Base-by-base conservation (phyloP, 2,888 invertebrate genomes). In the Asteroscopus sphinx region DNA sequence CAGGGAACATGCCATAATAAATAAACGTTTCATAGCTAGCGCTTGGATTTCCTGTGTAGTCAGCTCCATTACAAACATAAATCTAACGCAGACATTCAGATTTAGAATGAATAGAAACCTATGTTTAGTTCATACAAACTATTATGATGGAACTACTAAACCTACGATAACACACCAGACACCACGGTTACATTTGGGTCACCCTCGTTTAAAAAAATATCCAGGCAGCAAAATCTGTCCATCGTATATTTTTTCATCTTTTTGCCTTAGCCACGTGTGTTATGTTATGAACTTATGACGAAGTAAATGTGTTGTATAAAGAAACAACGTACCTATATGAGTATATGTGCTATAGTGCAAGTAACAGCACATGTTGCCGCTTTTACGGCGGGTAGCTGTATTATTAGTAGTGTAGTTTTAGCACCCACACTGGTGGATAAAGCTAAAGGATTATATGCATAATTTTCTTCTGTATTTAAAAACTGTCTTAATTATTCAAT, bases 271-370 rank as follows among this genome's bases (percentile, higher is more conserved):
- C 64, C 58, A 53, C 58, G 40, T 60, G 53, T 56, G 48, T 48
- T 44, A 48, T 21, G n/a, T n/a, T n/a, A n/a, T n/a, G n/a, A n/a
- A n/a, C n/a, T n/a, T 4, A 9, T 37, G 53, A 39, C 30, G 16
- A 49, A 53, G 47, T 59, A 46, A 58, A 68, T 52, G 58, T 68
- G 52, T 63, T 68, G 36, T 46, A 53, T 73, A 47, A 70, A 63
- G 55, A 63, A 63, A 59, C 53, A 32, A 53, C 41, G 52, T 49
- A 21, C 2, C n/a, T n/a, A n/a, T n/a, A n/a, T n/a, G n/a, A n/a
- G n/a, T n/a, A 7, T 26, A 62, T 51, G 42, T 62, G 46, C 53
- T 58, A 47, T 45, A 63, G 63, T 59, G 68, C 49, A 52, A 64
- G 64, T 55, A 70, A 49, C 53, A 57, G 45, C 69, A 64, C 51